These are phyloP conservation scores for Megatriorchis doriae DNA, from an alignment of 2,113 vertebrate species.

Conservation along the genomic window DNA sequence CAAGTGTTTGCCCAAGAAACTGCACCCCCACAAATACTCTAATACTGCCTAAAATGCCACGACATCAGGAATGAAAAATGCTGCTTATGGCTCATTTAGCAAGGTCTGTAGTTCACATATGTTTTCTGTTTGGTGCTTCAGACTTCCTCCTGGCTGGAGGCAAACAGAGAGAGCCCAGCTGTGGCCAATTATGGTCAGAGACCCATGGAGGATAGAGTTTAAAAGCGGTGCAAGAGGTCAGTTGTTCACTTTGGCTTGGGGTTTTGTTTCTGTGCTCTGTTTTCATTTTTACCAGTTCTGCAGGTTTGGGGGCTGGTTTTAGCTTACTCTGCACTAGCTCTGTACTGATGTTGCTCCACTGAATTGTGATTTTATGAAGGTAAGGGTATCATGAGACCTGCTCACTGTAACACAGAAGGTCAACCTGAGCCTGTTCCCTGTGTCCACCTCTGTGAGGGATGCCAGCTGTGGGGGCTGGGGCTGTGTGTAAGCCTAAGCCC, in stretches of 20 bases:
- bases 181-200: constrained; percentile 40
- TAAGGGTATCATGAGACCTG: background rate
- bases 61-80: background rate
- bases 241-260: background rate
- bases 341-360: fast-evolving
- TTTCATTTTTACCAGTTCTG: background rate
- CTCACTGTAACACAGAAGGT: background rate
- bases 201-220: background rate
- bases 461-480: fast-evolving
- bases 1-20: background rate
- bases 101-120: constrained; percentile 28
- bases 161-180: background rate
- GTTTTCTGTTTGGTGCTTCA: constrained; percentile 30
- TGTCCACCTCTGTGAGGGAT: background rate
- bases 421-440: background rate
- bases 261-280: fast-evolving
- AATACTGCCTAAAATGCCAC: background rate
- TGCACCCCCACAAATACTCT: background rate
- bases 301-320: background rate
- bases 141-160: background rate
- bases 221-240: background rate
- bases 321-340: fast-evolving
- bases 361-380: background rate
- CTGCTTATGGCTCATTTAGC: background rate
- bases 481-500: background rate